Base-by-base conservation (phyloP, 1,140 invertebrate species). In the Bombus vancouverensis region DNA sequence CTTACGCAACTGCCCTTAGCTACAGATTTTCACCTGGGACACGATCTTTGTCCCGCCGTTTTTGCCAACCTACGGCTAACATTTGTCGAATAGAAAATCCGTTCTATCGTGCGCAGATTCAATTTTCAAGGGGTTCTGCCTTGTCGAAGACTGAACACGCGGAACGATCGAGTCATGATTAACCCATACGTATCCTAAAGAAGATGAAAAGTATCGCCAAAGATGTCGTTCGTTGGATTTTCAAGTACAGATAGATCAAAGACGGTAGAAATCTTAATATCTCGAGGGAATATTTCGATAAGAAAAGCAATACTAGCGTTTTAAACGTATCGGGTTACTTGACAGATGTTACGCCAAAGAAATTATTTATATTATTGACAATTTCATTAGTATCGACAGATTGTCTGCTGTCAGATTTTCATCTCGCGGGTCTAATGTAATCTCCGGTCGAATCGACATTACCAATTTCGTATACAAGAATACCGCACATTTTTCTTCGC, bases 21-120 rank as follows among this genome's bases (percentile, higher is more conserved):
- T 65, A 59, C 18, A 70, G 76, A 88, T 83, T 89, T 86, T 80
- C 88, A 47, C 87, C 70, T 53, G 78, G 72, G 57, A 78, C 77
- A 12, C 39, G 53, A 42, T 47, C 39, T 32, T 73, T 73, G 34
- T 32, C 2, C 22, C 25, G n/a, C 22, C n/a, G 18, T 25, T 70
- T 68, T 57, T 28, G 9, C n/a, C 62, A 13, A 32, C 0, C 12
- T 28, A n/a, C 39, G 1, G 13, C 13, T 25, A 37, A 18, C 37
- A 5, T 25, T 18, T 4, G 18, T 53, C 44, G 44, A 68, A 37
- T 37, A 15, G 32, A n/a, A 18, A 66, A 66, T 18, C 13, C 15
- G 15, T 22, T 34, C 32, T 15, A 66, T 66, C 65, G 32, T 3
- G 65, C 13, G n/a, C n/a, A 2, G 15, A 18, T 66, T 32, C 5